Base-by-base conservation (phyloP, 1,140 invertebrate genomes). In the Tetragnatha versicolor region DNA sequence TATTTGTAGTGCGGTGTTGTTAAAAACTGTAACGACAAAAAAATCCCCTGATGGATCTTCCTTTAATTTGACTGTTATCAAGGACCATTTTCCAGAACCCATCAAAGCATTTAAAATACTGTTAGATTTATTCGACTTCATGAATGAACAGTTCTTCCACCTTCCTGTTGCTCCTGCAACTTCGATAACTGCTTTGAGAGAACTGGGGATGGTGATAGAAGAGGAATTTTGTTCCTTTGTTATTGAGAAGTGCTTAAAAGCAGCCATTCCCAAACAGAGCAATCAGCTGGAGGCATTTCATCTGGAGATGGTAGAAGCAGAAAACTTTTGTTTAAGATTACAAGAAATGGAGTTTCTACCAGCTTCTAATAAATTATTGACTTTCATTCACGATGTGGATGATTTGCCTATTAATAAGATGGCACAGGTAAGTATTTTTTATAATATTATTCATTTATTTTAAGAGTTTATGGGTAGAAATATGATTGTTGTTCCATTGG, bases 371-470 rank as follows among this genome's bases (percentile, higher is more conserved):
- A 86, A 88, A 1, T 84, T 93, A 12, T 82, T 89, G 10, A 88
- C 92, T 5, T 95, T 94, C 84, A 89, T 91, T 2, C 88, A 90
- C 33, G 91, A 94, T 85, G 90, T 96, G 45, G 92, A 95, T 83
- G 86, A 89, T 6, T 85, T 94, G 27, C 95, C 93, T 86, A 90
- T 92, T 39, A 90, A 92, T 81, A 93, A 94, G 84, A 91, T 92
- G 68, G 91, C 92, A 82, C 89, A 92, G 82, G 77, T 79, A 72
- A 51, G 37, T 51, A 39, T 22, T 55, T 53, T 42, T 6, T 58
- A 10, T n/a, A n/a, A n/a, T n/a, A n/a, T n/a, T n/a, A n/a, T n/a
- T n/a, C n/a, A n/a, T n/a, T n/a, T n/a, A n/a, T n/a, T n/a, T n/a
- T n/a, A n/a, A n/a, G n/a, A n/a, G n/a, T n/a, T n/a, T n/a, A n/a